Evolutionary conservation across 1,140 invertebrate genomes (phyloP).

Genomic region (Myzus persicae): DNA sequence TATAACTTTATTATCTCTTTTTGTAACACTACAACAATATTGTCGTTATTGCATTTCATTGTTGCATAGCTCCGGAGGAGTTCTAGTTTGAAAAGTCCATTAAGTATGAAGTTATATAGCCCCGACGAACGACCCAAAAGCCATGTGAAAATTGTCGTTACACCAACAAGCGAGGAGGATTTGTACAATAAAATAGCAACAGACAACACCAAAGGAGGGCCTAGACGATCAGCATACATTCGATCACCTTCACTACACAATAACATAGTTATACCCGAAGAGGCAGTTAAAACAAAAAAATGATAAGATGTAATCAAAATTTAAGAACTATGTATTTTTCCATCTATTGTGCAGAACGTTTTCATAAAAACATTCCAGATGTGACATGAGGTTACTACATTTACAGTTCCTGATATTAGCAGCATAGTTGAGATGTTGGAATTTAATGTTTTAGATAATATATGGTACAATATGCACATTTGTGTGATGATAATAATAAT

Average conservation of each 20-base stretch:
- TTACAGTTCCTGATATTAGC: not conserved
- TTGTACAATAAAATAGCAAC: not conserved
- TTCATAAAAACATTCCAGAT: not conserved
- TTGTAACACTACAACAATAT: constrained; percentile 36
- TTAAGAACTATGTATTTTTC: not conserved
- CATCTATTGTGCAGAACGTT: not conserved
- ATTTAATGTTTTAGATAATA: constrained; percentile 26
- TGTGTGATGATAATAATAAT: not conserved
- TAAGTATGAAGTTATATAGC: not conserved
- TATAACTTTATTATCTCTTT: constrained; percentile 43
- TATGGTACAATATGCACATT: not conserved
- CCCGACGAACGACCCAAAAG: constrained; percentile 34
- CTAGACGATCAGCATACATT: not conserved
- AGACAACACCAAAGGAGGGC: not conserved
- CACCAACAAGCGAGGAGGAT: constrained; percentile 44
- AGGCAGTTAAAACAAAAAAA: constrained; percentile 45
- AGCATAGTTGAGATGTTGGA: not conserved
- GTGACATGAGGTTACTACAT: not conserved
- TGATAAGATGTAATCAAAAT: not conserved
- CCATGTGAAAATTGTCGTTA: constrained; percentile 45
- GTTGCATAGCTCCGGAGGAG: constrained; percentile 35
- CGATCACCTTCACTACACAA: constrained; percentile 18
- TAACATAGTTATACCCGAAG: constrained; percentile 43
- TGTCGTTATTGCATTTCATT: constrained; percentile 20
- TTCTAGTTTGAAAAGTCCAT: constrained; percentile 48